These are phyloP conservation scores for Nematolebias whitei DNA, from an alignment of 2,113 vertebrate species.

Conservation along the genomic window DNA sequence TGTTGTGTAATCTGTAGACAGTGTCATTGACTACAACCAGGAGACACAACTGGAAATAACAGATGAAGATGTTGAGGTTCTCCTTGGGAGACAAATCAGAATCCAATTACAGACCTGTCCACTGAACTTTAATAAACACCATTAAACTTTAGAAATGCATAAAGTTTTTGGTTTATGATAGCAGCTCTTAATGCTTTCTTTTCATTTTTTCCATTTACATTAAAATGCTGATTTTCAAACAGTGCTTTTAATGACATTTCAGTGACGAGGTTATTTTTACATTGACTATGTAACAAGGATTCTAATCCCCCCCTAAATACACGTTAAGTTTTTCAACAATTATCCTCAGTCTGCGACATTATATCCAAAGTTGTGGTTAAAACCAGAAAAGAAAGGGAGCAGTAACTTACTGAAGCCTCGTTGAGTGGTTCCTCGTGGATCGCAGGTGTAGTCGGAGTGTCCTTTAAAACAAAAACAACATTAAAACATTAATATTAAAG, in stretches of 20 bases:
- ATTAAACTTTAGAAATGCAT: background rate
- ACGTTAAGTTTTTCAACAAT: background rate
- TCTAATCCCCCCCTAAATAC: background rate
- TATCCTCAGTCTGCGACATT: conserved; percentile 1
- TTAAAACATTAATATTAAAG: conserved; percentile 38
- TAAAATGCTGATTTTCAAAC: background rate
- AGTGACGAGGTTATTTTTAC: background rate
- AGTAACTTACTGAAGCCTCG: conserved; percentile 79
- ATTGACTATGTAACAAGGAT: background rate
- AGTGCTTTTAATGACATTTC: background rate
- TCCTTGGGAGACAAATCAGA: too few species aligned
- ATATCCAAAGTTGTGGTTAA: background rate
- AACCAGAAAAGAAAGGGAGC: background rate
- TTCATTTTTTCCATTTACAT: background rate
- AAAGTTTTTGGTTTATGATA: background rate
- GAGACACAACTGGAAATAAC: too few species aligned
- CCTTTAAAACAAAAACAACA: conserved; percentile 66
- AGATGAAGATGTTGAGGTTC: too few species aligned
- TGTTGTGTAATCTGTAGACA: too few species aligned
- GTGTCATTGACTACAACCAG: too few species aligned
- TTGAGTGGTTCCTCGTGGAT: conserved; percentile 78
- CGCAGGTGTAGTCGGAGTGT: conserved; percentile 79
- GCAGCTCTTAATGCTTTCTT: background rate
- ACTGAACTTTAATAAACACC: too few species aligned
- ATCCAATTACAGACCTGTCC: background rate